These are phyloP conservation scores for Drosophila malerkotliana DNA, from an alignment of 1,140 invertebrate genomes.

Conservation along the genomic window DNA sequence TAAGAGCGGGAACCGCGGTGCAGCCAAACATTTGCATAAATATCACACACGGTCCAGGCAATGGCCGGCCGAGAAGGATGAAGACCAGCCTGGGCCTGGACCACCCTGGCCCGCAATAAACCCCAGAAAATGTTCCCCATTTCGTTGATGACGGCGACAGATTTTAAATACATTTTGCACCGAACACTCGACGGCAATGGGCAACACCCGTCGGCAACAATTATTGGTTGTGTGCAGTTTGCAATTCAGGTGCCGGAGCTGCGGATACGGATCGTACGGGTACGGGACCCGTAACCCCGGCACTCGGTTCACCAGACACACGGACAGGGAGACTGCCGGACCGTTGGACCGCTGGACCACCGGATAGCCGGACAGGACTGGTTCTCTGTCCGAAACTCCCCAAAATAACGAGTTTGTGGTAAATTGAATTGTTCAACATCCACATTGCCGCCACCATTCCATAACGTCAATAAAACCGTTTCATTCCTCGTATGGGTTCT, in stretches of 20 bases:
- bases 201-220: constrained; percentile 48
- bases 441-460: constrained; percentile 20
- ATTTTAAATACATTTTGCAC: constrained; percentile 63
- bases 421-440: constrained; percentile 61
- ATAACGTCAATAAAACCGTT: constrained; percentile 35
- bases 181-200: constrained; percentile 30
- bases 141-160: constrained; percentile 51
- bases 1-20: constrained; percentile 30
- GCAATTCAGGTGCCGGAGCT: constrained; percentile 22
- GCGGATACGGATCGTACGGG: constrained; percentile 2
- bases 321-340: too few relatives aligned
- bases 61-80: neutral
- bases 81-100: neutral
- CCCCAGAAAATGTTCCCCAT: constrained; percentile 44
- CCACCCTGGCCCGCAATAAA: constrained; percentile 2
- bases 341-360: neutral
- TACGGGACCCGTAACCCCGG: neutral
- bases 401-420: constrained; percentile 65
- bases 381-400: constrained; percentile 9
- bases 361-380: constrained; percentile 1
- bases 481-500: constrained; percentile 30
- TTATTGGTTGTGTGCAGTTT: constrained; percentile 51
- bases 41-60: constrained; percentile 18
- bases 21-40: constrained; percentile 59
- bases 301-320: neutral